Conservation (phyloP, 2,113 vertebrate species). For the Sinosuthora webbiana region DNA sequence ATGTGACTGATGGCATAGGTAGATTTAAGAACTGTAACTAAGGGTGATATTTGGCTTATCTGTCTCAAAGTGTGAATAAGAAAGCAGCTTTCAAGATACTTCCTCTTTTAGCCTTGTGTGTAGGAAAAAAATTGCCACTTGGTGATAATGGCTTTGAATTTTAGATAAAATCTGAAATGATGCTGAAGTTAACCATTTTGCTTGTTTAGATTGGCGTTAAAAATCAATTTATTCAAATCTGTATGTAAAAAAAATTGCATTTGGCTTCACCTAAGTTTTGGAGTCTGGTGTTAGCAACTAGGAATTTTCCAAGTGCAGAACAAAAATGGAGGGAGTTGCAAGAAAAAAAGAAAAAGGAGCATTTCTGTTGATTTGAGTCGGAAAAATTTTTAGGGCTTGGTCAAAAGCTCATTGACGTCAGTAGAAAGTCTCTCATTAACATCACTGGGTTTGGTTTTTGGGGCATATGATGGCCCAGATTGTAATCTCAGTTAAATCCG, state of each 20-base stretch:
- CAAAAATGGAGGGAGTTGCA: not conserved
- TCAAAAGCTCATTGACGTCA: slow-evolving; percentile 64
- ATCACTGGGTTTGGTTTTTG: slow-evolving; percentile 56
- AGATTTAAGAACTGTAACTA: slow-evolving; percentile 1
- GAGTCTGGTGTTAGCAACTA: not conserved
- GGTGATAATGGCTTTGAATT: not conserved
- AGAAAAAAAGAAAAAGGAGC: not conserved
- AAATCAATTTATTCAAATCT: not conserved
- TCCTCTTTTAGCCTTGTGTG: not conserved
- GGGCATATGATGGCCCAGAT: slow-evolving; percentile 64
- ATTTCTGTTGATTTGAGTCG: not conserved
- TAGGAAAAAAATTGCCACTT: not conserved
- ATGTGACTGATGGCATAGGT: not conserved
- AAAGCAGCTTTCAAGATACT: not conserved
- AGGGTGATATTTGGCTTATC: not conserved
- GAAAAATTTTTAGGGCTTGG: slow-evolving; percentile 44
- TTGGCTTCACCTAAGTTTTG: not conserved
- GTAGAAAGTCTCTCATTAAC: slow-evolving; percentile 62
- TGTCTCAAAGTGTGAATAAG: slow-evolving; percentile 5
- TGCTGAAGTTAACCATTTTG: not conserved
- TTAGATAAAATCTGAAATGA: not conserved
- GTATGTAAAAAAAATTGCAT: not conserved
- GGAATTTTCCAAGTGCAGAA: not conserved
- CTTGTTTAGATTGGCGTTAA: not conserved
- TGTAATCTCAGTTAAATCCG: slow-evolving; percentile 67